These are phyloP conservation scores for Macroglossus sobrinus DNA, from an alignment of 2,113 vertebrate genomes.

Conservation along the genomic window DNA sequence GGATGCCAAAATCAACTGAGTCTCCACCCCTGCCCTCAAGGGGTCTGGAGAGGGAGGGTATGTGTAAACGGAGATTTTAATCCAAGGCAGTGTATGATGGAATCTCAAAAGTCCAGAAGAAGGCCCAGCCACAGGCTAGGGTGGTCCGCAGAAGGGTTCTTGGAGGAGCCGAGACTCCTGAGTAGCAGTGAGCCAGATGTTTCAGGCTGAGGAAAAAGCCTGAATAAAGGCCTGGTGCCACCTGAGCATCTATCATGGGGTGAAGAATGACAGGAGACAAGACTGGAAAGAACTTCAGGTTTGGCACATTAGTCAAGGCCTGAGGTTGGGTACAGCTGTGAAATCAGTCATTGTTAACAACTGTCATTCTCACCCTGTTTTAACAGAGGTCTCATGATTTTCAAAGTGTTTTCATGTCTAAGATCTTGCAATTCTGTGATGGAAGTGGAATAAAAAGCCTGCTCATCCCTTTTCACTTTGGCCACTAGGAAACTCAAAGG, in stretches of 20 bases:
- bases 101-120: neutral
- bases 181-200: neutral
- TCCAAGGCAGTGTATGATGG: neutral
- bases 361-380: accelerated
- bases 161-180: neutral
- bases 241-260: accelerated
- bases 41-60: neutral
- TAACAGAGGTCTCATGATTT: neutral
- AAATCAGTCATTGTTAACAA: neutral
- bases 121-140: neutral
- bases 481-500: neutral
- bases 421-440: neutral
- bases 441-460: neutral
- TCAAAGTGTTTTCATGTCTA: neutral
- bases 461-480: neutral
- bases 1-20: neutral
- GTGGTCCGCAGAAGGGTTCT: neutral
- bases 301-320: accelerated
- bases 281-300: neutral
- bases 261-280: neutral
- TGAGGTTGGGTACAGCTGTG: neutral
- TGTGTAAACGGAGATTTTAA: neutral
- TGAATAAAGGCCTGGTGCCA: neutral
- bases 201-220: neutral
- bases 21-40: neutral